Conservation (phyloP, 2,113 vertebrate species). For the Sclerurus mexicanus region DNA sequence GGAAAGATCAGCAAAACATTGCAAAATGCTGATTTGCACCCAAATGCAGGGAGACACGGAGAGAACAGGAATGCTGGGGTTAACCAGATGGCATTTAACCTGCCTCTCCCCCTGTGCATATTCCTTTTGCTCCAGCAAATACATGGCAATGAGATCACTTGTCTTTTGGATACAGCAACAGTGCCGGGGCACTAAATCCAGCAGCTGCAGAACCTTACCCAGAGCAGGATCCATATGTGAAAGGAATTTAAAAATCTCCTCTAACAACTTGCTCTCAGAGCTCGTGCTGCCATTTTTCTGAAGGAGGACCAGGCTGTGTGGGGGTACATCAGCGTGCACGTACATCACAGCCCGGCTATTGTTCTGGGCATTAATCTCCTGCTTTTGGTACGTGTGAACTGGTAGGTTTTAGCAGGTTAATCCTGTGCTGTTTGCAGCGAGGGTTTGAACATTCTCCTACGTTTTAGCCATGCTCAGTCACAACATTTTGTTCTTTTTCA, state of each 20-base stretch:
- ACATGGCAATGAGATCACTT: constrained; percentile 14
- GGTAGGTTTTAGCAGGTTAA: neutral
- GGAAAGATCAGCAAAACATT: constrained; percentile 36
- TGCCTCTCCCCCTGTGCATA: neutral
- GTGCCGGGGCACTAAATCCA: constrained; percentile 18
- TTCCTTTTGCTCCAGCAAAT: constrained; percentile 33
- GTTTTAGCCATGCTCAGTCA: neutral
- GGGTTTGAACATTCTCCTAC: neutral
- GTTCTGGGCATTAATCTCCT: neutral
- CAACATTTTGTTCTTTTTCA: neutral
- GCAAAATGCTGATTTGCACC: neutral
- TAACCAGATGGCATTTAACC: constrained; percentile 50
- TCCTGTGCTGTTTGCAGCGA: accelerated
- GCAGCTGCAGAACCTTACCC: constrained; percentile 49
- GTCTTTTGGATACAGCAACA: neutral
- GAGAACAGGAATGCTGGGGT: constrained; percentile 16
- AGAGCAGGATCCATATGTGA: neutral
- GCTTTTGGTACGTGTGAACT: neutral
- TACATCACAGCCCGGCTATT: neutral
- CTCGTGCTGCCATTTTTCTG: neutral
- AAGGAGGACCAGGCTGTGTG: neutral
- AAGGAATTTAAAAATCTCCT: constrained; percentile 44
- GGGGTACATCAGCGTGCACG: neutral
- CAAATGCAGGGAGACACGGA: neutral
- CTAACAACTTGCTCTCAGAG: neutral